Evolutionary conservation across 2,113 vertebrate species (phyloP), one percentile per base, ranked within the genome.

Genomic region (Lichenostomus cassidix): DNA sequence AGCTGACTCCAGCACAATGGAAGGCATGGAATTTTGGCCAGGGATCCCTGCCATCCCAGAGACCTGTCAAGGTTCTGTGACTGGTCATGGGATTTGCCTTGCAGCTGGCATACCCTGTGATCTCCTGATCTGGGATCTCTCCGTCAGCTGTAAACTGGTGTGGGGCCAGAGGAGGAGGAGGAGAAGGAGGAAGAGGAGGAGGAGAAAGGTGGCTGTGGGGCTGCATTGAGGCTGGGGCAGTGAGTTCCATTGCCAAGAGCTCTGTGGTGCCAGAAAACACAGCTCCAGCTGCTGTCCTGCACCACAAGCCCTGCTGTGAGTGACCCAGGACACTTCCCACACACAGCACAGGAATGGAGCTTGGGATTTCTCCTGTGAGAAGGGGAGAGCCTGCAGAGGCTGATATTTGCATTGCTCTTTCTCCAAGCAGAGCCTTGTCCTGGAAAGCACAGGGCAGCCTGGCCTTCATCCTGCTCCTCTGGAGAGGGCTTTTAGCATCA

Each of bases 1-100:
- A 92, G 94, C 94, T 86, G 90, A 88, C 86, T 93, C 68, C 90
- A 90, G 88, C 86, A 29, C 60, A 59, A 39, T 70, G 88, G 95
- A 65, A 96, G 92, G 88, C 47, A 20, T 21, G 94, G 96, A 94
- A 95, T 95, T 92, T 67, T 19, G 16, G 88, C 90, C 71, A 24
- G 90, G 80, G 92, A 88, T 86, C 86, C 29, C 92, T 69, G 90
- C 86, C 76, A 44, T 28, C 88, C 76, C 58, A 55, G 83, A 33
- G 92, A 88, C 79, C 83, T 52, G 63, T 73, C 78, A 15, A 62
- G 55, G 83, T 75, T 75, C 95, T 76, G 70, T 76, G 90, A 23
- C 33, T 1, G 2, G 79, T 92, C 92, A 92, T 83, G 90, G 73
- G 94, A 90, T 92, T 86, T 74, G 92, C 95, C 83, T 80, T 58